Base-by-base conservation (phyloP, 1,140 invertebrate species). In the Eulimnadia texana region DNA sequence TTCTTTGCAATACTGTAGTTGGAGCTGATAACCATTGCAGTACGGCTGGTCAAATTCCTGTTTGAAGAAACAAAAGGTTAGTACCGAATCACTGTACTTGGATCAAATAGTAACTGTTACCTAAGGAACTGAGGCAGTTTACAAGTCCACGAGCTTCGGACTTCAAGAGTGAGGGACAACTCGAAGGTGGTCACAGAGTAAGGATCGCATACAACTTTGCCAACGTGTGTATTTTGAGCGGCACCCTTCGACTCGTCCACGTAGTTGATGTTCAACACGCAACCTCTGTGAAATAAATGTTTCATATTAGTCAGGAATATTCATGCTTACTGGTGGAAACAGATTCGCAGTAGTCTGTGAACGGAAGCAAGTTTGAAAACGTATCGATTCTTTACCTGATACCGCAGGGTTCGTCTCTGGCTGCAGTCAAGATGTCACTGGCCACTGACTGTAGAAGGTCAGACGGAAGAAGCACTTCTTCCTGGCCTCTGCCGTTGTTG, bases 311-410 rank as follows among this genome's bases (percentile, higher is more conserved):
- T n/a, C n/a, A n/a, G n/a, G n/a, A n/a, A n/a, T n/a, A n/a, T n/a
- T n/a, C n/a, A n/a, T n/a, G n/a, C n/a, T n/a, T n/a, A n/a, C n/a
- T n/a, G n/a, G n/a, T n/a, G n/a, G n/a, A n/a, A n/a, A n/a, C n/a
- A n/a, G n/a, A n/a, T n/a, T n/a, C n/a, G n/a, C n/a, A n/a, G n/a
- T n/a, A n/a, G n/a, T n/a, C n/a, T n/a, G n/a, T n/a, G n/a, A n/a
- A n/a, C n/a, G n/a, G n/a, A n/a, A n/a, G n/a, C n/a, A n/a, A n/a
- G n/a, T n/a, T n/a, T n/a, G n/a, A n/a, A n/a, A n/a, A n/a, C n/a
- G n/a, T n/a, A n/a, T n/a, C n/a, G n/a, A n/a, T n/a, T n/a, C n/a
- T 58, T 58, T 58, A 58, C 55, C 55, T 58, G 22, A 58, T 2
- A 10, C 55, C 55, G 0, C 28, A 42, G 20, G 55, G 55, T 58